Percentiles rank a stretch among this genome's conserved stretches.
phyloP scores from a whole-genome alignment of 2,797 vertebrate genomes.

The Artibeus jamaicensis region DNA sequence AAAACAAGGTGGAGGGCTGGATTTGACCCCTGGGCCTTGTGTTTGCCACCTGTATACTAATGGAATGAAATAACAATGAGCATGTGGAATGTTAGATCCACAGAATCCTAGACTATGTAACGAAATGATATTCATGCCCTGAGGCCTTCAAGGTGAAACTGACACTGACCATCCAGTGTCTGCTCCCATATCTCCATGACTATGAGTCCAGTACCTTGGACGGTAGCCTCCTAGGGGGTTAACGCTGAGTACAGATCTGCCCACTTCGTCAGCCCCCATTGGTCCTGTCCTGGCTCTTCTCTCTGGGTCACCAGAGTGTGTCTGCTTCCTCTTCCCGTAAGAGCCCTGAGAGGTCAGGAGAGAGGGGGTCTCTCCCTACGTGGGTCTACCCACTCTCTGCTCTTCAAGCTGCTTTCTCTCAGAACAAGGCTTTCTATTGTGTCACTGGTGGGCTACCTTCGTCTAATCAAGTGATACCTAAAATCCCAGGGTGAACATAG shows the following conservation, averaged over 20 bases:
- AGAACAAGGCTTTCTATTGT: neutral
- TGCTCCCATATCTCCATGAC: neutral
- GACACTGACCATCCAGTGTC: neutral
- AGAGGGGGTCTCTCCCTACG: neutral
- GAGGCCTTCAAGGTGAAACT: neutral
- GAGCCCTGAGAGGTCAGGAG: neutral
- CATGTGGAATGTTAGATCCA: neutral
- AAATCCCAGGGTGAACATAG: neutral
- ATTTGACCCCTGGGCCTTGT: too few species aligned
- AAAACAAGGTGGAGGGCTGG: too few species aligned
- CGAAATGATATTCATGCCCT: neutral
- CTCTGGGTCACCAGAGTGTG: neutral
- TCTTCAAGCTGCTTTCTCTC: neutral
- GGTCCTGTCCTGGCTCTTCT: neutral
- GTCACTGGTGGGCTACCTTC: neutral
- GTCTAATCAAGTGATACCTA: neutral
- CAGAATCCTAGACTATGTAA: neutral
- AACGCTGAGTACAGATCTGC: neutral
- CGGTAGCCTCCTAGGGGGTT: neutral
- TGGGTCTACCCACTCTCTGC: neutral
- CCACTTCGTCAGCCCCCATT: neutral
- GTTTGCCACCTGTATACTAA: neutral
- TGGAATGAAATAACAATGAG: neutral
- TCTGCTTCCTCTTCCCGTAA: neutral
- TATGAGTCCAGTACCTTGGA: neutral